Base-by-base conservation (phyloP, 2,888 invertebrate species). In the Drosophila niveifrons region DNA sequence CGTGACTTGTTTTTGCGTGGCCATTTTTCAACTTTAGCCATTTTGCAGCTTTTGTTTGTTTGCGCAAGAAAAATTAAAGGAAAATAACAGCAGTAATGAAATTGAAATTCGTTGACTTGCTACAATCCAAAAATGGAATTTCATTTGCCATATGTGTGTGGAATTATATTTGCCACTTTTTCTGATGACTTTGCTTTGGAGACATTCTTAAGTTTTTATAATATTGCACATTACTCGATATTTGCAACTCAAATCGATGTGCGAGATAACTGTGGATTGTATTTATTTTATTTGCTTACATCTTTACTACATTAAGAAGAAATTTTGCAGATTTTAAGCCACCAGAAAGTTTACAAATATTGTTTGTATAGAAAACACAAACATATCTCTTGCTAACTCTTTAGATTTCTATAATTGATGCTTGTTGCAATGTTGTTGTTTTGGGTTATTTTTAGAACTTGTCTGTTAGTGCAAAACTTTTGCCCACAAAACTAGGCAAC, bases 61-160 rank as follows among this genome's bases (percentile, higher is more conserved):
- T 76, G 66, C 65, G 29, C 55, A 69, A 56, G 59, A 64, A 80
- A 80, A 89, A 85, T 82, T 82, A 75, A 82, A 76, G 66, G 62
- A 82, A 86, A 88, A 88, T 78, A 82, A 31, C 58, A 74, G 55
- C 44, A 51, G 76, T 61, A 82, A 76, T 76, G 69, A 80, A 87
- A 82, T 78, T 64, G 69, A 66, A 80, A 66, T 65, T 36, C 44
- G 53, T 53, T 62, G 17, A 62, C 52, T 44, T 52, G 2, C 17
- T 29, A 8, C 65, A 39, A 65, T 67, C 51, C 29, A 63, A 67
- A 67, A 23, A 48, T 52, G 23, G n/a, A 65, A 52, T 56, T 75
- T 52, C 18, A 23, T 39, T 15, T 9, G 39, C n/a, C 64, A 63
- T 57, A 28, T 61, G 59, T 23, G 59, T 23, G 23, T 63, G 47